Base-by-base conservation (phyloP, 2,888 invertebrate species). In the Dastarcus helophoroides region DNA sequence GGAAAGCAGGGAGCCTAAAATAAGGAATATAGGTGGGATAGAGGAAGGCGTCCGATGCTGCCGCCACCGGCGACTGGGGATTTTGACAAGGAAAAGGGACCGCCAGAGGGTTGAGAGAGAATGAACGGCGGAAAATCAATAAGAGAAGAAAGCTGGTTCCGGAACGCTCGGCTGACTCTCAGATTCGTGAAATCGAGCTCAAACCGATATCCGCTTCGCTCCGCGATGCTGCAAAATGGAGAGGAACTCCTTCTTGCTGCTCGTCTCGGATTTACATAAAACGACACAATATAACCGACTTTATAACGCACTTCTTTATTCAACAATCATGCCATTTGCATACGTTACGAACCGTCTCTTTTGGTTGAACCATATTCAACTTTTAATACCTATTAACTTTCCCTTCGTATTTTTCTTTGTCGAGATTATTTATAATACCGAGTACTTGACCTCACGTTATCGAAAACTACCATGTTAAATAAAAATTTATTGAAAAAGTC, bases 121-220 rank as follows among this genome's bases (percentile, higher is more conserved):
- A 47, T 44, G 51, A 49, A 46, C 50, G 46, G 51, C 52, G 53
- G 59, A 60, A 62, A 61, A 62, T 61, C 61, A 61, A 62, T 61
- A 61, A 60, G 56, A 56, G 58, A 60, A 60, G 60, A 61, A 61
- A 60, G 58, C 56, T 58, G 58, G 60, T 61, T 62, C 61, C 62
- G 60, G 62, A 61, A 62, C 62, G 62, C 57, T 60, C 59, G 58
- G 60, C 60, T 61, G 60, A 54, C 54, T 58, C 57, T 60, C 60
- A 61, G 61, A 61, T 61, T 62, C 62, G 60, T 59, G 60, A 60
- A 60, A 60, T 59, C 56, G 59, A 60, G 57, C 60, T 53, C 56
- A 50, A 57, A 58, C 56, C 56, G 56, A 57, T 56, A 56, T 57
- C 56, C 56, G 56, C 53, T 55, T 47, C 54, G 58, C 56, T 58